phyloP scores from a whole-genome alignment of 2,113 vertebrate genomes.

The Phoenicopterus ruber region DNA sequence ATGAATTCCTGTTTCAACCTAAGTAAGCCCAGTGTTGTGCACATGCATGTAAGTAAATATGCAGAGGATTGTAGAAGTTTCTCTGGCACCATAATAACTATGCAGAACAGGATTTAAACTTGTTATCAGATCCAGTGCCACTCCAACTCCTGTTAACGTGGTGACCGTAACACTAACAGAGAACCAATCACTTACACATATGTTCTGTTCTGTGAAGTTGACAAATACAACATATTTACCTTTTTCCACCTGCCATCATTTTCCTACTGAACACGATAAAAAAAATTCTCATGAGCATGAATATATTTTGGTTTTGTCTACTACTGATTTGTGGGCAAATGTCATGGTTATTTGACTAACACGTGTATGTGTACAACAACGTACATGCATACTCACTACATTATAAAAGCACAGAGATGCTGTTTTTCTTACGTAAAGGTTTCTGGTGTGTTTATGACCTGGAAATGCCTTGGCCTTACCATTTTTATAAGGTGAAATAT shows the following conservation, averaged over 20 bases:
- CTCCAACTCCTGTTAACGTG: neutral
- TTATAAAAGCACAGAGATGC: neutral
- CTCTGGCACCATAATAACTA: neutral
- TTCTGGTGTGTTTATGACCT: neutral
- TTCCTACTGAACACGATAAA: neutral
- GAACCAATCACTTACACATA: neutral
- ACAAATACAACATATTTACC: neutral
- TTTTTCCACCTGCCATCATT: neutral
- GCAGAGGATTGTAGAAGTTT: neutral
- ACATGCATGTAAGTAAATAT: neutral
- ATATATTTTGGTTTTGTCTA: neutral
- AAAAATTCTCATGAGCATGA: neutral
- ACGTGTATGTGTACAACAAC: neutral
- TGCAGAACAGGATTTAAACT: neutral
- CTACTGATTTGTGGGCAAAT: neutral
- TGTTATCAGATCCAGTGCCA: neutral
- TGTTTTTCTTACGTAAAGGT: neutral
- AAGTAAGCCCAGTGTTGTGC: neutral
- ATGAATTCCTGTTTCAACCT: neutral
- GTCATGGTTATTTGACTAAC: neutral
- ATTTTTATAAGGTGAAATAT: constrained; percentile 6
- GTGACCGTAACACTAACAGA: neutral
- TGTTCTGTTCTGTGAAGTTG: neutral
- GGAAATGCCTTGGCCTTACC: neutral
- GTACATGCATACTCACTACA: neutral